Percentiles rank a stretch among this genome's conserved stretches.
phyloP scores from a whole-genome alignment of 2,888 invertebrate genomes.

The Helicoverpa assulta region DNA sequence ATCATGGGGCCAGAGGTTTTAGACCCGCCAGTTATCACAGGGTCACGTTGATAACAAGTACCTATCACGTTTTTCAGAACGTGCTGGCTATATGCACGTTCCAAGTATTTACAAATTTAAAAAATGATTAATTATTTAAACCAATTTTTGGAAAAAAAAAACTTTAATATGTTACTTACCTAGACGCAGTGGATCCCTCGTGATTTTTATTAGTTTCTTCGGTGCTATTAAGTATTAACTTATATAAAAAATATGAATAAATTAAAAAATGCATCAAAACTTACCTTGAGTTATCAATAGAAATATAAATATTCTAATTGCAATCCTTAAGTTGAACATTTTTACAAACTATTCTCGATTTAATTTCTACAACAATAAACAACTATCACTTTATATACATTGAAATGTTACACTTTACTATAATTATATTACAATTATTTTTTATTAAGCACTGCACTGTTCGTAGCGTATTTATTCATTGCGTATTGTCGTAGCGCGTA shows the following conservation, averaged over 20 bases:
- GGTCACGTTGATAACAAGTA: no score
- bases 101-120: no score
- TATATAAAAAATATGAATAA: not conserved
- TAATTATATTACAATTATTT: conserved; percentile 38
- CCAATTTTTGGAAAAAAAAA: no score
- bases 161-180: no score
- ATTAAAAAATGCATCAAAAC: conserved; percentile 29
- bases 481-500: conserved; percentile 60
- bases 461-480: conserved; percentile 58
- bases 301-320: conserved; percentile 67
- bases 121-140: no score
- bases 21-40: no score
- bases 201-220: no score
- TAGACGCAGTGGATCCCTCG: no score
- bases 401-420: conserved; percentile 54
- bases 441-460: conserved; percentile 59
- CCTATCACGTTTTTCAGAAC: no score
- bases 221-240: no score
- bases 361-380: conserved; percentile 54
- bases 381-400: conserved; percentile 63
- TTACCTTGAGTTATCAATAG: conserved; percentile 71
- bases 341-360: conserved; percentile 59
- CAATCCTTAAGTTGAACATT: conserved; percentile 66
- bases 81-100: no score
- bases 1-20: no score